Conservation (phyloP, 2,888 invertebrate species). For the Eurytoma californica region DNA sequence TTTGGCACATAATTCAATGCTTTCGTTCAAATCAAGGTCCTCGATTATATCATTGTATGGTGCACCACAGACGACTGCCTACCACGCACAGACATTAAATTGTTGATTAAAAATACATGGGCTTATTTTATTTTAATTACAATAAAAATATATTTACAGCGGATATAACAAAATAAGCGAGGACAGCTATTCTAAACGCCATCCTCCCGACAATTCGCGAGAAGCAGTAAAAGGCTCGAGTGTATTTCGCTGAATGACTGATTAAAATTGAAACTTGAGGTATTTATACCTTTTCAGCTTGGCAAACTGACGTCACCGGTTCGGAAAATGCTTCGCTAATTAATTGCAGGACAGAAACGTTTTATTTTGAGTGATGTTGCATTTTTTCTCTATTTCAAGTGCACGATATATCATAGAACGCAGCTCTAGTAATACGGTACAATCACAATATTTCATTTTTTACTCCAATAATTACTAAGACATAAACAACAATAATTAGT, state of each 20-base stretch:
- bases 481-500: constrained; percentile 26
- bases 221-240: constrained; percentile 28
- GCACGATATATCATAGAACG: constrained; percentile 13
- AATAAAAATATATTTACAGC: constrained; percentile 25
- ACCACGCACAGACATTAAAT: neutral
- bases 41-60: constrained; percentile 3
- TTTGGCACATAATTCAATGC: constrained; percentile 9
- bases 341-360: constrained; percentile 20
- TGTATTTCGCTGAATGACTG: constrained; percentile 49
- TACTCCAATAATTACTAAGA: constrained; percentile 1
- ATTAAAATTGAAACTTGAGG: constrained; percentile 45
- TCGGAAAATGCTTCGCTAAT: constrained; percentile 25
- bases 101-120: neutral
- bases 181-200: constrained; percentile 25
- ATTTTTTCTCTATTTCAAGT: constrained; percentile 25
- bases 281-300: constrained; percentile 44
- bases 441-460: constrained; percentile 18
- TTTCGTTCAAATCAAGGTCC: constrained; percentile 19
- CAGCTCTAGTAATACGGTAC: neutral
- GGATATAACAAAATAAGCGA: constrained; percentile 3
- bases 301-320: constrained; percentile 35
- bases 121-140: neutral
- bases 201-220: constrained; percentile 34
- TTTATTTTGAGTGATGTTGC: constrained; percentile 27
- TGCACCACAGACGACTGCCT: constrained; percentile 5